Evolutionary conservation across 2,113 vertebrate genomes (phyloP).

Genomic region (Fulmarus glacialis): DNA sequence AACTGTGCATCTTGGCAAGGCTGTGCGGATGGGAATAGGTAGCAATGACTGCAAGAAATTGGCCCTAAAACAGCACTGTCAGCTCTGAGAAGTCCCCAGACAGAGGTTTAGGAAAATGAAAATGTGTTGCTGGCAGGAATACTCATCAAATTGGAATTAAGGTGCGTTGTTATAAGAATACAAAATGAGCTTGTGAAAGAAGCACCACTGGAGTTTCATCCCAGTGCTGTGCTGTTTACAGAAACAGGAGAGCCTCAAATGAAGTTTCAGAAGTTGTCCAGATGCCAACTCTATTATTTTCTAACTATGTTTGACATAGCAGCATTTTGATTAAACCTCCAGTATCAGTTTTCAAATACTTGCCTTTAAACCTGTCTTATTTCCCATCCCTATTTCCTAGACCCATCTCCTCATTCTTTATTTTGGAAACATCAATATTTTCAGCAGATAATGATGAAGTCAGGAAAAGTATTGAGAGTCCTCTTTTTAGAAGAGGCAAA

Average conservation of each 20-base stretch:
- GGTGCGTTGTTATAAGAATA: background rate
- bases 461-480: background rate
- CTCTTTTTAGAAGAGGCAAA: background rate
- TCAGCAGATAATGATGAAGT: background rate
- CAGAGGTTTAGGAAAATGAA: slow-evolving; percentile 35
- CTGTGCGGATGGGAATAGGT: background rate
- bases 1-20: slow-evolving; percentile 12
- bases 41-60: slow-evolving; percentile 23
- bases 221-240: background rate
- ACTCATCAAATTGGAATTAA: slow-evolving; percentile 40
- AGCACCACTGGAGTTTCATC: background rate
- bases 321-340: background rate
- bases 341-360: background rate
- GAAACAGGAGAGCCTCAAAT: background rate
- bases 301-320: background rate
- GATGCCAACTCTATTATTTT: slow-evolving; percentile 28
- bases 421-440: background rate
- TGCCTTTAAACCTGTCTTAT: background rate
- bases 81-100: slow-evolving; percentile 38
- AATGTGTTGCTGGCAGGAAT: background rate
- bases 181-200: background rate
- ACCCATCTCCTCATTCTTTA: background rate
- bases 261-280: slow-evolving; percentile 34
- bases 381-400: background rate
- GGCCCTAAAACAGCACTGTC: slow-evolving; percentile 20